Percentiles rank a stretch among this genome's conserved stretches.
phyloP scores from a whole-genome alignment of 2,113 vertebrate genomes.

The Turdus rufiventris region DNA sequence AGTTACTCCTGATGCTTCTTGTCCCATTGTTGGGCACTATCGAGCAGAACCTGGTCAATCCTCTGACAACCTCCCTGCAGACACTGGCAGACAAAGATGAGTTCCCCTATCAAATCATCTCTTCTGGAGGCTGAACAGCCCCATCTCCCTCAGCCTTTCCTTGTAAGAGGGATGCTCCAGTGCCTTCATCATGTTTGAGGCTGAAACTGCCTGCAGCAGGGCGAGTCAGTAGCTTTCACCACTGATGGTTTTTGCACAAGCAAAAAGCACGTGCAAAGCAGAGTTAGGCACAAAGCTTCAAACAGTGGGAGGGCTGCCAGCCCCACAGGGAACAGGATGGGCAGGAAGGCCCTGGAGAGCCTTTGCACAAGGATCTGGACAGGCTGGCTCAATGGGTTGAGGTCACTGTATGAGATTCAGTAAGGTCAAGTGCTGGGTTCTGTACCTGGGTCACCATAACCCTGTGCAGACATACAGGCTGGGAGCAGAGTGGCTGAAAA shows the following conservation, averaged over 20 bases:
- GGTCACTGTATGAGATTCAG: not conserved
- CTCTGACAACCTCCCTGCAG: not conserved
- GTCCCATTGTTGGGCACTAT: not conserved
- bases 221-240: not conserved
- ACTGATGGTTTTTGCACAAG: not conserved
- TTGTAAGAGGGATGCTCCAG: not conserved
- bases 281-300: not conserved
- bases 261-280: not conserved
- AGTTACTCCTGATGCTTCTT: not conserved
- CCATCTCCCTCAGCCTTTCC: not conserved
- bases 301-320: not conserved
- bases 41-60: rapidly evolving
- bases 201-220: not conserved
- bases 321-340: not conserved
- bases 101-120: not conserved
- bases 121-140: not conserved
- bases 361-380: not conserved
- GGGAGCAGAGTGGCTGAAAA: not conserved
- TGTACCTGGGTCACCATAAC: not conserved
- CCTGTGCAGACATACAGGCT: not conserved
- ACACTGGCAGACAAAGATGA: not conserved
- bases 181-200: not conserved
- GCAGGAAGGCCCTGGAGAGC: not conserved
- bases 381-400: rapidly evolving
- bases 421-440: not conserved